Evolutionary conservation across 92 coral and sea anemone species (phyloP), one percentile per base, ranked within the genome.

Genomic region (Hydrozoanthus gracilis): DNA sequence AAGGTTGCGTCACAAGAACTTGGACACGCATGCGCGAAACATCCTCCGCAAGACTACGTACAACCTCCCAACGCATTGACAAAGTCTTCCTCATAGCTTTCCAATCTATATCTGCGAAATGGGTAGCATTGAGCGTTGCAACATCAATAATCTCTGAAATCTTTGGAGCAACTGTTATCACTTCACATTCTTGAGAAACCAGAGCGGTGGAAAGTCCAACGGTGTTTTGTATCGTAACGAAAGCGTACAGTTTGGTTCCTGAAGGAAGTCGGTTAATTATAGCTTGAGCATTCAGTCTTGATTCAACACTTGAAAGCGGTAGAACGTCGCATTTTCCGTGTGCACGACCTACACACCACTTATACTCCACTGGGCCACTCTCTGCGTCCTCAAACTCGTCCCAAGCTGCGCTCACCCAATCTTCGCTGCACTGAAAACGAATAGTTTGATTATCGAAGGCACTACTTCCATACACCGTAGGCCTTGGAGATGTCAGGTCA

Each of bases 311-410:
- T 47, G 88, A 76, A 73, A 83, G 82, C 35, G 93, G 83, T 54
- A 92, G 50, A 70, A 95, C 85, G 62, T 95, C 97, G 84, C 99
- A 97, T 4, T 18, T 49, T 14, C 92, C 95, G 64, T 51, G 88
- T 12, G 83, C 51, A 44, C 94, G 95, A 15, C 99, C 99, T 27
- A 94, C 98, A 71, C 99, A 97, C 92, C 95, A 92, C 17, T 83
- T 92, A 75, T 97, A 95, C 54, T 78, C 67, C 44, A 56, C 83
- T 12, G 92, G 70, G 39, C 90, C 89, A 86, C 93, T 93, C 82
- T 97, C 98, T 17, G 51, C 83, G 85, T 97, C 99, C 55, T 90
- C 90, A 85, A 93, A 93, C 83, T 92, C 94, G 73, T 95, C 95
- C 99, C 99, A 97, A 82, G 84, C 88, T 8, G 88, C 86, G 50